Conservation (phyloP, 1,140 invertebrate species). For the Ooceraea biroi region DNA sequence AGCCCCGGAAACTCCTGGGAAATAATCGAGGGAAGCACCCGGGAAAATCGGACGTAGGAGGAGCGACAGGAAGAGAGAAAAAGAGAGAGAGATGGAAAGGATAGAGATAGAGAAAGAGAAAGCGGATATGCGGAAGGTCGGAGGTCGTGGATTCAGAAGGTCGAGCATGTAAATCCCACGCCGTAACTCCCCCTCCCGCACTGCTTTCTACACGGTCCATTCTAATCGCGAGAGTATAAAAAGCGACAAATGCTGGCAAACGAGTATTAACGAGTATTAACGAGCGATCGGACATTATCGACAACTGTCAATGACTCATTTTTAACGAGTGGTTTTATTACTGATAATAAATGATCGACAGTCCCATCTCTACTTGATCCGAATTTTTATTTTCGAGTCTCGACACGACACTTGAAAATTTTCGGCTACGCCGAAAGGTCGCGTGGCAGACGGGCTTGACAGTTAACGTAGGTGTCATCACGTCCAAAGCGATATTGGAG, state of each 20-base stretch:
- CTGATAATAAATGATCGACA: neutral
- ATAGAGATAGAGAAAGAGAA: conserved; percentile 3
- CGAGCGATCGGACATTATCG: conserved; percentile 16
- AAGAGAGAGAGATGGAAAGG: neutral
- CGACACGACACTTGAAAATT: conserved; percentile 19
- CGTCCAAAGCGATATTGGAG: neutral
- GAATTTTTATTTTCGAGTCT: neutral
- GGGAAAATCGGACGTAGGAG: conserved; percentile 28
- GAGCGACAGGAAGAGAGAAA: neutral
- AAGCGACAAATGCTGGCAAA: conserved; percentile 10
- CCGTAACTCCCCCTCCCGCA: neutral
- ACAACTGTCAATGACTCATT: conserved; percentile 9
- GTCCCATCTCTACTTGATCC: neutral
- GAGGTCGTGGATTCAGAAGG: conserved; percentile 36
- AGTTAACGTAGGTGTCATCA: conserved; percentile 52
- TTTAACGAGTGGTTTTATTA: neutral
- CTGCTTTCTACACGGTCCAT: neutral
- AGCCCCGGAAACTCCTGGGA: conserved; percentile 53
- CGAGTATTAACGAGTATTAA: conserved; percentile 8
- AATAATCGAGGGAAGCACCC: conserved; percentile 36
- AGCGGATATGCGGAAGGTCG: conserved; percentile 19
- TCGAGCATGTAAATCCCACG: conserved; percentile 26
- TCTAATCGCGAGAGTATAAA: conserved; percentile 31
- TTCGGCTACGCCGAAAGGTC: conserved; percentile 6
- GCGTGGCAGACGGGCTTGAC: conserved; percentile 35